A percentile compares a stretch with the other conserved stretches of the same genome.
Conservation (phyloP, 2,113 vertebrate genomes). For the Prinia subflava region DNA sequence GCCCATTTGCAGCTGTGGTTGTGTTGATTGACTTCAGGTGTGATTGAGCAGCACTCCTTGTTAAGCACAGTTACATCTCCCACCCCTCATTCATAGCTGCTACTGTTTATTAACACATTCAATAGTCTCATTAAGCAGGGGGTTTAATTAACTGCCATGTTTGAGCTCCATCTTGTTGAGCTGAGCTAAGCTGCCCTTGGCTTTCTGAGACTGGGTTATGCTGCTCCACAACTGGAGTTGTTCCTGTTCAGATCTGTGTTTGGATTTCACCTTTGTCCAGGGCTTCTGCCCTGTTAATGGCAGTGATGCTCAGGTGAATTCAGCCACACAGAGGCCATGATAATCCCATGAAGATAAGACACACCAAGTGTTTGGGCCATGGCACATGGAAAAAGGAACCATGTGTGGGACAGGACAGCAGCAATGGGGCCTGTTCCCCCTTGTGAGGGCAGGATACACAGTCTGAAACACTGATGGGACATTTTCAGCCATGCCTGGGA, state of each 20-base stretch:
- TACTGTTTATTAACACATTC: conserved; percentile 3
- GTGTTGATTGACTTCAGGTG: background rate
- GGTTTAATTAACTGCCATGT: conserved; percentile 20
- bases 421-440: fast-evolving
- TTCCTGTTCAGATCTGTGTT: background rate
- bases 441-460: background rate
- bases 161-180: background rate
- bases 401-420: background rate
- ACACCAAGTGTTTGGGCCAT: fast-evolving
- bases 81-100: background rate
- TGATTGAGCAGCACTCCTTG: background rate
- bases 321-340: background rate
- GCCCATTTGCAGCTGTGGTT: fast-evolving
- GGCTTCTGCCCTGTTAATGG: background rate
- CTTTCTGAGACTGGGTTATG: background rate
- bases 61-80: background rate
- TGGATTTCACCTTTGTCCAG: background rate
- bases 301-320: background rate
- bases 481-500: background rate
- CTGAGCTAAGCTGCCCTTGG: background rate
- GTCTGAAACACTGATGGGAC: fast-evolving
- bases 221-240: background rate
- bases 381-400: background rate
- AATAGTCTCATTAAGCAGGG: background rate
- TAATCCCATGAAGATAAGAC: background rate